Base-by-base conservation (phyloP, 1,140 invertebrate genomes). In the Cephus cinctus region DNA sequence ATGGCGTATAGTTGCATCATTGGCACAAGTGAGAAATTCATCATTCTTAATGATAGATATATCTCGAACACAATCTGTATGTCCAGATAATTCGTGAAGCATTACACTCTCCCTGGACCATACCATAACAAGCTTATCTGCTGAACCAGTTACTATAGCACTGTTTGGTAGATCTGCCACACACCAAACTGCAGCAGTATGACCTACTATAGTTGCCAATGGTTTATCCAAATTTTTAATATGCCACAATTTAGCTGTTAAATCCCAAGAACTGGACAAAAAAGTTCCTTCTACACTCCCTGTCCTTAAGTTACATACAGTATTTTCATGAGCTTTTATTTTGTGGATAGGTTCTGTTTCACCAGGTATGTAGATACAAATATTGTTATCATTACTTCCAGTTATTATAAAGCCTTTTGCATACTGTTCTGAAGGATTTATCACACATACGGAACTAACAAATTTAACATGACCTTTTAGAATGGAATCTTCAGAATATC, bases 231-330 rank as follows among this genome's bases (percentile, higher is more conserved):
- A 67, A 52, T 81, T 76, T 32, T 67, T 63, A 6, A 86, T 47
- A 36, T 80, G 78, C 94, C 94, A 96, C 14, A 95, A 75, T 61
- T 86, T 84, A 0, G 88, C 91, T 9, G 89, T 91, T 52, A 81
- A 82, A 67, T 98, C 95, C 94, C 94, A 98, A 8, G 94, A 97
- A 31, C 92, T 89, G 63, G 87, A 92, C 12, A 87, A 63, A 65
- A 90, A 79, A 12, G 81, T 78, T 21, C 65, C 73, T 5, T 60
- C 40, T 35, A 80, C 77, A 39, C 77, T 78, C 3, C 83, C 82
- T 47, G 78, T 67, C 27, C 73, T 78, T 15, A 91, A 68, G 47
- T 81, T 77, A 72, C 87, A 89, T 0, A 92, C 84, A 30, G 88
- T 88, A 64, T 88, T 86, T 47, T 85, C 82, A 69, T 98, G 94